Conservation (phyloP, 2,113 vertebrate genomes). For the Phalacrocorax carbo region DNA sequence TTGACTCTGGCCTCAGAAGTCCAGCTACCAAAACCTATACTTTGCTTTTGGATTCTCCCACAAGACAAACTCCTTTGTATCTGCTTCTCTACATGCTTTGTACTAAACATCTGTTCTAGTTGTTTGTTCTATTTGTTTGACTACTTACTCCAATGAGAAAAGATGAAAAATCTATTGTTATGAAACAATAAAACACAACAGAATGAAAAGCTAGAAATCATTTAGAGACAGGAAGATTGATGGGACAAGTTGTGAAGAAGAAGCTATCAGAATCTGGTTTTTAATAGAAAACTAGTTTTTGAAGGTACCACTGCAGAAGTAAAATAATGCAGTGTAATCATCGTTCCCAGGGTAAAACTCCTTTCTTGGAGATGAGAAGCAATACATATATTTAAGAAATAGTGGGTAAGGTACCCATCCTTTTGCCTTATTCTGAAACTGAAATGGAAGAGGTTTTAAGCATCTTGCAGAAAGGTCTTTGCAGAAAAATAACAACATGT, state of each 20-base stretch:
- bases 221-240: background rate
- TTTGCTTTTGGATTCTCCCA: background rate
- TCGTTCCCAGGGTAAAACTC: background rate
- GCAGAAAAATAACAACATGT: conserved; percentile 29
- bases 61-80: background rate
- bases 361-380: conserved; percentile 6
- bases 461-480: conserved; percentile 5
- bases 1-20: background rate
- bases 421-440: conserved; percentile 17
- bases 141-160: background rate
- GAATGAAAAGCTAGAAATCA: background rate
- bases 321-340: conserved; percentile 39
- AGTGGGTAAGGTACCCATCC: background rate
- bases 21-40: background rate
- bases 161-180: background rate
- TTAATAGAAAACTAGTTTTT: background rate
- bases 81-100: background rate
- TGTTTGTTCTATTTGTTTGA: conserved; percentile 4
- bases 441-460: conserved; percentile 43
- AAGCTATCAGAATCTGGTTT: background rate
- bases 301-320: background rate
- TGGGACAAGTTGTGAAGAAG: background rate
- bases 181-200: background rate
- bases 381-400: conserved; percentile 18
- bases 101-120: background rate